A percentile compares a stretch with the other conserved stretches of the same genome.
phyloP scores from a whole-genome alignment of 2,797 vertebrate genomes.

The Gouania willdenowi region DNA sequence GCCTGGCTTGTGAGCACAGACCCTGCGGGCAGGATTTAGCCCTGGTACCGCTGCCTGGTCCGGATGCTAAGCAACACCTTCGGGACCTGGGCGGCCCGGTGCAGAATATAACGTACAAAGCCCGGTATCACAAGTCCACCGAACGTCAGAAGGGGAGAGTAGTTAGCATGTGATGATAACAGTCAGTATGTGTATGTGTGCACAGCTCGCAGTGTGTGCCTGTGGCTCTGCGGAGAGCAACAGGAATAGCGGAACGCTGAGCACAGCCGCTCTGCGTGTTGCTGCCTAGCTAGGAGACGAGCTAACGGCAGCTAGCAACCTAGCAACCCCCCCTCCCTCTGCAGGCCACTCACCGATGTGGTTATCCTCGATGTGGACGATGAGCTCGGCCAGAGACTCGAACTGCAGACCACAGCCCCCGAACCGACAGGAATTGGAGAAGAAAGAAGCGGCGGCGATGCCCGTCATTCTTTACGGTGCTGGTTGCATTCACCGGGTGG shows the following conservation, averaged over 20 bases:
- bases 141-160: no score
- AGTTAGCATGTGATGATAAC: no score
- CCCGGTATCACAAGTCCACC: no score
- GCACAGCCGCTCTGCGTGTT: conserved; percentile 13
- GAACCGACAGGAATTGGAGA: conserved; percentile 95
- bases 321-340: conserved; percentile 60
- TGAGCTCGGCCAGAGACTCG: conserved; percentile 91
- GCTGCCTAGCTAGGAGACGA: conserved; percentile 48
- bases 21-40: conserved; percentile 27
- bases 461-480: conserved; percentile 66
- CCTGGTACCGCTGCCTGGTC: conserved; percentile 41
- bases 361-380: conserved; percentile 97
- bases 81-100: conserved; percentile 49
- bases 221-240: conserved; percentile 15
- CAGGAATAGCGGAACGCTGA: conserved; percentile 57
- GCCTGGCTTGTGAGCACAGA: conserved; percentile 36
- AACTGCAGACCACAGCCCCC: conserved; percentile 96
- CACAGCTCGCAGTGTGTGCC: conserved; percentile 1
- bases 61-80: conserved; percentile 58
- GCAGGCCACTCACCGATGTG: conserved; percentile 87
- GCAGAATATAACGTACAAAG: conserved; percentile 16
- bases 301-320: conserved; percentile 33
- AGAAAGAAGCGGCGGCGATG: conserved; percentile 98
- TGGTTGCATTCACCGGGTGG: conserved; percentile 77
- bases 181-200: background rate